A percentile compares a stretch with the other conserved stretches of the same genome.
These are phyloP conservation scores for Zootermopsis nevadensis DNA, from an alignment of 2,888 invertebrate species.

Conservation along the genomic window DNA sequence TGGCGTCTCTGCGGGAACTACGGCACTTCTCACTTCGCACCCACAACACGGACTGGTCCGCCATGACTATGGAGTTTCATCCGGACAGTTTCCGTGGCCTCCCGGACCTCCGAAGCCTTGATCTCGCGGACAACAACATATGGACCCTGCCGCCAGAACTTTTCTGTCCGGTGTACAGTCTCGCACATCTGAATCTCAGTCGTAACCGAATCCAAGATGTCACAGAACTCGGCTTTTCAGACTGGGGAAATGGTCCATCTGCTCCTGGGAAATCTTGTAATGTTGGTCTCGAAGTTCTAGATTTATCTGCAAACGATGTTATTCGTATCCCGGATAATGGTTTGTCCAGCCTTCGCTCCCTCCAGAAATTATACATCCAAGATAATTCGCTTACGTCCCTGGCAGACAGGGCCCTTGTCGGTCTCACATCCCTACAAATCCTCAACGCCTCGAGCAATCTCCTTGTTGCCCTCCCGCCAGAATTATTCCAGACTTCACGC, in stretches of 20 bases:
- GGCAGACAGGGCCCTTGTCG: slow-evolving; percentile 79
- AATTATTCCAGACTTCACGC: slow-evolving; percentile 79
- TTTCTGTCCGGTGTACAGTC: slow-evolving; percentile 77
- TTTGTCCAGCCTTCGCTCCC: slow-evolving; percentile 75
- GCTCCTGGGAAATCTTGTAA: slow-evolving; percentile 76
- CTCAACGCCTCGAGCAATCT: slow-evolving; percentile 85
- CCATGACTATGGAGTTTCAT: slow-evolving; percentile 80
- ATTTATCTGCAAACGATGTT: slow-evolving; percentile 81
- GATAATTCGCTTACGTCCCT: slow-evolving; percentile 81
- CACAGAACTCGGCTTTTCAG: slow-evolving; percentile 78
- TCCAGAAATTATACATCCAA: slow-evolving; percentile 77
- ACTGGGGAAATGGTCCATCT: slow-evolving; percentile 69
- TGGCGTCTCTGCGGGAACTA: slow-evolving; percentile 75
- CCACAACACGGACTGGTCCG: slow-evolving; percentile 83
- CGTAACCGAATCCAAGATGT: slow-evolving; percentile 83
- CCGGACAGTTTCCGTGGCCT: slow-evolving; percentile 68
- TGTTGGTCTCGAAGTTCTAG: slow-evolving; percentile 75
- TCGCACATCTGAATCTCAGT: slow-evolving; percentile 78
- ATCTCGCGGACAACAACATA: slow-evolving; percentile 59
- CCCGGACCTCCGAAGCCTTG: slow-evolving; percentile 58
- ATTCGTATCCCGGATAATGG: slow-evolving; percentile 77
- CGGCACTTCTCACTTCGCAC: slow-evolving; percentile 76
- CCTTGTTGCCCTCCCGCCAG: slow-evolving; percentile 80
- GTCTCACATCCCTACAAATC: slow-evolving; percentile 74
- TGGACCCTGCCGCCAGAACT: slow-evolving; percentile 59